Evolutionary conservation across 2,888 invertebrate genomes (phyloP), one percentile per base, ranked within the genome.

Genomic region (Adelognathus sp.): DNA sequence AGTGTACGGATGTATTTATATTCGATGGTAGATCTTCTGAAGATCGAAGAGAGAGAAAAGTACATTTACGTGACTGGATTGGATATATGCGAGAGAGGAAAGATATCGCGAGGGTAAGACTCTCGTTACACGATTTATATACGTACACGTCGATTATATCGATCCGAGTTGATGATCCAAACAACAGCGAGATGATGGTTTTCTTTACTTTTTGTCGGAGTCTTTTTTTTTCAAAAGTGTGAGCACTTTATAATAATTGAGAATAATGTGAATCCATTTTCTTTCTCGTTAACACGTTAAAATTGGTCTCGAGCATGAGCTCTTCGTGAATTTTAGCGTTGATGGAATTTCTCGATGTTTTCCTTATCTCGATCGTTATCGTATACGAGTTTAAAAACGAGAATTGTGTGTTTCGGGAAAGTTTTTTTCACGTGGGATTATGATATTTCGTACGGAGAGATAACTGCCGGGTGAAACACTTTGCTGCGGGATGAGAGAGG

Each of bases 61-160:
- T 24, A 36, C 50, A 46, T 29, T 44, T 61, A 67, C 61, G 77
- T 72, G 72, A 77, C 67, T 77, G 56, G 77, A 69, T 73, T 56
- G 31, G 44, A 54, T 46, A 52, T 36, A 9, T 69, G 76, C 76
- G 50, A 77, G 69, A 79, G 81, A 81, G 7, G 33, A 16, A 24
- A 24, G 16, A 31, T 41, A 50, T 50, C 46, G 52, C 60, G 27
- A 58, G 52, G 60, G 46, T 16, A 58, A 36, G 56, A 72, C 14
- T 64, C 78, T 78, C 73, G 73, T 74, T 78, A 78, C 52, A 21
- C 72, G 73, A 64, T n/a, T n/a, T n/a, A n/a, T n/a, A n/a, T n/a
- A n/a, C 58, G 50, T 70, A 52, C 44, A 39, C 74, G 16, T 63
- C 41, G 56, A 78, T 73, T 64, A 73, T 31, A 67, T 44, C 72